phyloP scores from a whole-genome alignment of 2,888 invertebrate species.

The Exephanes ischioxanthus region DNA sequence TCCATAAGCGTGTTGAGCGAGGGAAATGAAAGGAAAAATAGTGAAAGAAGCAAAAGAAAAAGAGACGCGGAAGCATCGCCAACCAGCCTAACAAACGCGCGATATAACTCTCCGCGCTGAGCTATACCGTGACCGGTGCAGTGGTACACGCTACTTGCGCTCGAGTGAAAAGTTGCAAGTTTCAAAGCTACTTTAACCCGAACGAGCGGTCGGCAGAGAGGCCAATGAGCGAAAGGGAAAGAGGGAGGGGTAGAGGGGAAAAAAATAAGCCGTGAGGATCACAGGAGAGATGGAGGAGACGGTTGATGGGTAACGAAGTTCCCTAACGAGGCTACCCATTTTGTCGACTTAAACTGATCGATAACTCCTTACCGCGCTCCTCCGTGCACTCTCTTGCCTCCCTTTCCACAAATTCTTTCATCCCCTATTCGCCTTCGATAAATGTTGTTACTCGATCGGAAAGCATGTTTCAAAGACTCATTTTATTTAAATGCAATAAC shows the following conservation, averaged over 20 bases:
- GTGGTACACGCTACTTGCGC: constrained; percentile 76
- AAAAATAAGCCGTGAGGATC: constrained; percentile 58
- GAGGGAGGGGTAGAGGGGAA: constrained; percentile 57
- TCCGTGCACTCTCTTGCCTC: neutral
- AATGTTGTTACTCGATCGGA: neutral
- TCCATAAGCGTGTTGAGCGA: constrained; percentile 9
- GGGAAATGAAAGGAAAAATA: constrained; percentile 6
- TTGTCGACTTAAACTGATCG: constrained; percentile 81
- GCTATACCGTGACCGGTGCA: constrained; percentile 4
- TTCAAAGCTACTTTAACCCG: constrained; percentile 82
- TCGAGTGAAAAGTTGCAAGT: constrained; percentile 81
- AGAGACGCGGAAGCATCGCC: constrained; percentile 10
- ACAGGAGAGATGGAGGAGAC: constrained; percentile 45
- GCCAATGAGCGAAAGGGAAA: constrained; percentile 15
- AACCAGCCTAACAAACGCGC: constrained; percentile 73
- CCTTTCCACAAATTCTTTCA: constrained; percentile 16
- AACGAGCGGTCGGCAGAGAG: constrained; percentile 42
- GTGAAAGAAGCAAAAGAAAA: constrained; percentile 26
- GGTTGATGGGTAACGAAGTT: constrained; percentile 78
- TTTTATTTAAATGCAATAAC: neutral
- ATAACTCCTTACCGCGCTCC: constrained; percentile 78
- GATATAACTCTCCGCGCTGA: constrained; percentile 28
- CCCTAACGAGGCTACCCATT: constrained; percentile 82
- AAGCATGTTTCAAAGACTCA: neutral
- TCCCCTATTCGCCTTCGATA: neutral